A percentile compares a stretch with the other conserved stretches of the same genome.
Evolutionary conservation across 2,888 invertebrate genomes (phyloP).

Genomic region (Calliopum simillimum): DNA sequence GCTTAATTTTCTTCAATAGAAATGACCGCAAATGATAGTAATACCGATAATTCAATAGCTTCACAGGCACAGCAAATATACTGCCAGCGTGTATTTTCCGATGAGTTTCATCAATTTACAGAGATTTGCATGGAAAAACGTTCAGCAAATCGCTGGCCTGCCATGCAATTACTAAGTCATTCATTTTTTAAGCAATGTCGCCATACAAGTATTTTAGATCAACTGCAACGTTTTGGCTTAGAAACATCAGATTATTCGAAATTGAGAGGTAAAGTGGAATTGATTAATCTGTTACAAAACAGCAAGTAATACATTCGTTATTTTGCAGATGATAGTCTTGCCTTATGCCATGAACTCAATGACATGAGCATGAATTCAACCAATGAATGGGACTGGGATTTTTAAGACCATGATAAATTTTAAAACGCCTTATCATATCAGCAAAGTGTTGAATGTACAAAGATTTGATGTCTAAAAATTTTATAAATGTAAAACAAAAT

Average conservation of each 20-base stretch:
- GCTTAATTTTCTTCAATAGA: constrained; percentile 35
- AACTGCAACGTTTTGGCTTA: constrained; percentile 57
- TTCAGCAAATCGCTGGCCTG: constrained; percentile 77
- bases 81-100: constrained; percentile 75
- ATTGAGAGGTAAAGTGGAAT: constrained; percentile 53
- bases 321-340: constrained; percentile 54
- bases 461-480: not conserved
- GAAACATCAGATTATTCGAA: constrained; percentile 57
- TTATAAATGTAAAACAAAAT: too few relatives aligned
- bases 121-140: constrained; percentile 79
- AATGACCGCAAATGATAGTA: constrained; percentile 36
- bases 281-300: not conserved
- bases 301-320: not conserved
- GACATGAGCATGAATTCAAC: constrained; percentile 53
- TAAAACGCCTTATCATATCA: too few relatives aligned
- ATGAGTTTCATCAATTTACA: constrained; percentile 82
- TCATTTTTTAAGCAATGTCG: constrained; percentile 79
- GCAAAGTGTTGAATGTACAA: not conserved
- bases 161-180: constrained; percentile 78
- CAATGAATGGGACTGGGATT: constrained; percentile 56
- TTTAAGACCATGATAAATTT: constrained; percentile 35
- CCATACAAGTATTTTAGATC: constrained; percentile 61
- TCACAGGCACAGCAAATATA: constrained; percentile 68
- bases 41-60: constrained; percentile 53
- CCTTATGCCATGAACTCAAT: constrained; percentile 52